Evolutionary conservation across 2,888 invertebrate species (phyloP), one percentile per base, ranked within the genome.

Genomic region (Amblyjoppa proteus): DNA sequence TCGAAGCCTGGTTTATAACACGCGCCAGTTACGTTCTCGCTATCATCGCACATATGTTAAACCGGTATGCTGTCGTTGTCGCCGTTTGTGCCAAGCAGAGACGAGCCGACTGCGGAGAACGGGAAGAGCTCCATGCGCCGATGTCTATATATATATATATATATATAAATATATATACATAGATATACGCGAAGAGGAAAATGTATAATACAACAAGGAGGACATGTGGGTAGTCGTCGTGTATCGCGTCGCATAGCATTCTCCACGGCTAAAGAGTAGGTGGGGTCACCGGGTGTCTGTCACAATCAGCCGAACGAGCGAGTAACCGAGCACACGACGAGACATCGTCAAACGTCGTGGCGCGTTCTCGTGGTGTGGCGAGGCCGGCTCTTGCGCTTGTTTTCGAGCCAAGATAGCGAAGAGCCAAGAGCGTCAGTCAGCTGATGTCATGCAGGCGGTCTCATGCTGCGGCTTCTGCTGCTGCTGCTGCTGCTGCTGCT

Each of bases 361-460:
- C 53, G 41, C 58, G 20, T 41, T 69, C 45, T 69, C 49, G 64
- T 31, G 20, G 20, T 25, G 45, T 4, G 49, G 79, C 45, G 49
- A 80, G 56, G 77, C 73, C 81, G 83, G 56, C 25, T 81, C 25
- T 76, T 83, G 84, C 79, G 79, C 84, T 85, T 79, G 80, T 88
- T 88, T 87, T 84, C 71, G 78, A 85, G 82, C 87, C 87, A 88
- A 86, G 82, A 77, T 77, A 87, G 64, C 75, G 73, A 31, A 78
- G 86, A 85, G 88, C 86, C 85, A 83, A 85, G 84, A 86, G 86
- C 84, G 81, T 83, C 78, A 87, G 89, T 88, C 88, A 89, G 88
- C 88, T 89, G 89, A 89, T 89, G 88, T 88, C 87, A 88, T 87
- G 82, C 87, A 82, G 85, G 53, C 74, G 56, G 58, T 61, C 56